A percentile compares a stretch with the other conserved stretches of the same genome.
These are phyloP conservation scores for Heliothis peltigera DNA, from an alignment of 2,888 invertebrate genomes.

Conservation along the genomic window DNA sequence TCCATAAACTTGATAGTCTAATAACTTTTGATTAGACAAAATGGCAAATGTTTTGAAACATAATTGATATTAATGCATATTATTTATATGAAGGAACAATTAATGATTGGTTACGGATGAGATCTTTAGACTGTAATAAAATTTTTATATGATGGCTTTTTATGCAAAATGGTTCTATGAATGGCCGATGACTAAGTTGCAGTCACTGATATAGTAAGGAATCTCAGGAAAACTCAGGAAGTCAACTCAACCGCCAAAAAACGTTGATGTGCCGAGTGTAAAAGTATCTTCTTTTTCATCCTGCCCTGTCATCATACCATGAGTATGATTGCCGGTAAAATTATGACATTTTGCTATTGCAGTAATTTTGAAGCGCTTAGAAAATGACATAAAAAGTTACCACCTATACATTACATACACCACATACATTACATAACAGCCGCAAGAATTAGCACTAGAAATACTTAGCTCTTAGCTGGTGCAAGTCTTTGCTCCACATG, in stretches of 20 bases:
- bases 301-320: too few species aligned
- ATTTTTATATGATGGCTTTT: conserved; percentile 6
- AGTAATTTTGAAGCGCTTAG: too few species aligned
- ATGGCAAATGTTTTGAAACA: conserved; percentile 24
- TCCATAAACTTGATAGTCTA: conserved; percentile 21
- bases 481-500: conserved; percentile 62
- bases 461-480: conserved; percentile 23
- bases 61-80: conserved; percentile 29
- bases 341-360: too few species aligned
- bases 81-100: conserved; percentile 13
- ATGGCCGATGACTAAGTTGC: too few species aligned
- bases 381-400: too few species aligned
- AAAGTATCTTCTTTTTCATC: too few species aligned
- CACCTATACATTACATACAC: not conserved
- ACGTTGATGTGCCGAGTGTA: too few species aligned
- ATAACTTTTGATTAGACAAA: conserved; percentile 25
- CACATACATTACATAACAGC: not conserved
- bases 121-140: conserved; percentile 19
- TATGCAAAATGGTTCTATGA: not conserved
- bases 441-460: conserved; percentile 15
- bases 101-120: conserved; percentile 21
- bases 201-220: too few species aligned
- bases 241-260: too few species aligned
- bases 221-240: too few species aligned
- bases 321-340: too few species aligned